Conservation (phyloP, 2,113 vertebrate genomes). For the Ptilorrhoa leucosticta region DNA sequence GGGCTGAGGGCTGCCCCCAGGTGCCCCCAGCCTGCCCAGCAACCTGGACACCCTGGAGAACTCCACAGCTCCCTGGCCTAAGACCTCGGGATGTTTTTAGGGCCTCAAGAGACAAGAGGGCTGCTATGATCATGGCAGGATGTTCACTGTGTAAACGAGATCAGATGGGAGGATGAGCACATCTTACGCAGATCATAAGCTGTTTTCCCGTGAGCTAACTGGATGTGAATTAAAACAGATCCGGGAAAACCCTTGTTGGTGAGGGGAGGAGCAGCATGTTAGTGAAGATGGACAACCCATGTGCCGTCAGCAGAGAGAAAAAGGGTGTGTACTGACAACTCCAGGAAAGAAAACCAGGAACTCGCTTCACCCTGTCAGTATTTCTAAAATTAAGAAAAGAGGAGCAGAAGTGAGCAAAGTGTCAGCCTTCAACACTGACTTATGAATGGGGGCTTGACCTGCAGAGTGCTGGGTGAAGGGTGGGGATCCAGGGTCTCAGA, state of each 20-base stretch:
- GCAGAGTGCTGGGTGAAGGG: neutral
- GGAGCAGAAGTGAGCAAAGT: neutral
- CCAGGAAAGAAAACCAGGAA: neutral
- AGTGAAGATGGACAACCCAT: neutral
- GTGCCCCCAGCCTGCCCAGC: neutral
- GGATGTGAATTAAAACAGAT: neutral
- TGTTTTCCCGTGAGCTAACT: neutral
- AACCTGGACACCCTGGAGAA: neutral
- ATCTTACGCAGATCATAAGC: neutral
- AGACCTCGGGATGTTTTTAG: neutral
- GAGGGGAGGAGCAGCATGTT: neutral
- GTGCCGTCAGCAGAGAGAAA: neutral
- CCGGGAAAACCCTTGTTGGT: neutral
- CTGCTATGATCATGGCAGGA: neutral
- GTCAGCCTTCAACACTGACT: neutral
- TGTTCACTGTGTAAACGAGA: neutral
- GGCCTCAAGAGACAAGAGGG: neutral
- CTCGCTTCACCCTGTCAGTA: neutral
- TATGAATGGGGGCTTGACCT: neutral
- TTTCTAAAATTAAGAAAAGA: neutral
- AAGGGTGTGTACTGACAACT: neutral
- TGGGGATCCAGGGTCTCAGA: neutral
- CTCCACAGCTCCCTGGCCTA: neutral
- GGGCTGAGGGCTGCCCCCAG: neutral
- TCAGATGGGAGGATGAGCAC: neutral